These are phyloP conservation scores for Agelastica alni DNA, from an alignment of 2,888 invertebrate species.

Conservation along the genomic window DNA sequence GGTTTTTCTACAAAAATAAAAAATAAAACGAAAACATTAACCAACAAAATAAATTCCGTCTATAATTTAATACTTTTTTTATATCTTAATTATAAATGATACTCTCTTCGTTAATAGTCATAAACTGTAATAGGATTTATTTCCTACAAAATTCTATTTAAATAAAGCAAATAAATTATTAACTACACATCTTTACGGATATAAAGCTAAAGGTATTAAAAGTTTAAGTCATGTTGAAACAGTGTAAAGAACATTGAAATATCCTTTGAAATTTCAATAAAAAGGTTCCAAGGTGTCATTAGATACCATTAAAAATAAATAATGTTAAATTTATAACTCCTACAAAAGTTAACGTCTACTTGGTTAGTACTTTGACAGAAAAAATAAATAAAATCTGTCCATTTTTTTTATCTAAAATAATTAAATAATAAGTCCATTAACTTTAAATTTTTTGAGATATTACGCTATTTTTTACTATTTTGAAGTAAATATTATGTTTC, in stretches of 20 bases:
- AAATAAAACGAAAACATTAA: too few relatives aligned
- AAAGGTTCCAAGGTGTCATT: slow-evolving; percentile 8
- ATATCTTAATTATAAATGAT: background rate
- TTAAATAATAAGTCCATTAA: too few relatives aligned
- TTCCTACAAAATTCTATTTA: slow-evolving; percentile 3
- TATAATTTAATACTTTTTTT: slow-evolving; percentile 2
- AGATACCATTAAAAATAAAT: slow-evolving; percentile 12
- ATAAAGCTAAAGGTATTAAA: slow-evolving; percentile 11
- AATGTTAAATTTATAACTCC: slow-evolving; percentile 6
- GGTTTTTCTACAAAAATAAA: too few relatives aligned
- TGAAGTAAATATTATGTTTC: too few relatives aligned
- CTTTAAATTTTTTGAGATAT: too few relatives aligned
- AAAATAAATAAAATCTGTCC: too few relatives aligned
- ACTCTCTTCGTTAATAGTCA: background rate
- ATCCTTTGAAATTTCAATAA: slow-evolving; percentile 8
- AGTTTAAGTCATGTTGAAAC: slow-evolving; percentile 6
- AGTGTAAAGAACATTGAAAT: slow-evolving; percentile 9
- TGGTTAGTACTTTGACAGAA: too few relatives aligned
- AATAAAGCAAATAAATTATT: slow-evolving; percentile 12
- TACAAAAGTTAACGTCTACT: background rate
- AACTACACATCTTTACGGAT: background rate
- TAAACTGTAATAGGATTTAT: slow-evolving; percentile 3
- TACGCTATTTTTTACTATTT: too few relatives aligned
- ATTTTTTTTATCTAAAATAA: too few relatives aligned
- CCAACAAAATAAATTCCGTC: too few relatives aligned